Percentiles rank a stretch among this genome's conserved stretches.
phyloP scores from a whole-genome alignment of 2,888 invertebrate genomes.

The Mythimna lalbum region DNA sequence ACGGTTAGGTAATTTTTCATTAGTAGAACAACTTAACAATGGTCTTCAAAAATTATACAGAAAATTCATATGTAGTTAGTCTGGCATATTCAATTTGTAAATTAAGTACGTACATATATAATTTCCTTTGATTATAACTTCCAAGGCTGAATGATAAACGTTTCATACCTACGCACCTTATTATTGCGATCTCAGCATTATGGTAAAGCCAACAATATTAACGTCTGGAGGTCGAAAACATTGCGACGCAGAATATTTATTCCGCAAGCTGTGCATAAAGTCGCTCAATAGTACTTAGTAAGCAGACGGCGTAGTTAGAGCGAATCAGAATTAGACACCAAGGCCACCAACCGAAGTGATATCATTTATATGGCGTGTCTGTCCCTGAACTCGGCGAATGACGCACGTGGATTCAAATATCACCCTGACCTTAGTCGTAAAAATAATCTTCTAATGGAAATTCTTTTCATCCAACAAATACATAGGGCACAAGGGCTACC shows the following conservation, averaged over 20 bases:
- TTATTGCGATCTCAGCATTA: constrained; percentile 13
- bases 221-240: constrained; percentile 49
- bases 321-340: constrained; percentile 88
- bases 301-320: constrained; percentile 86
- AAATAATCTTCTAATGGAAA: constrained; percentile 79
- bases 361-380: constrained; percentile 87
- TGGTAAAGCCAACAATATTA: constrained; percentile 41
- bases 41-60: neutral
- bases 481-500: constrained; percentile 34
- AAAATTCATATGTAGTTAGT: constrained; percentile 12
- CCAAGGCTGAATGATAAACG: constrained; percentile 16
- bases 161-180: neutral
- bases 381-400: constrained; percentile 88
- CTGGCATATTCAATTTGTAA: constrained; percentile 11
- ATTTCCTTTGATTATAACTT: constrained; percentile 10
- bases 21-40: neutral
- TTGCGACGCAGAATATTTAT: constrained; percentile 63
- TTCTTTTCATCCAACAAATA: constrained; percentile 60
- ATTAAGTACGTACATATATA: neutral
- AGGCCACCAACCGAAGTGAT: constrained; percentile 85
- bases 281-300: constrained; percentile 77
- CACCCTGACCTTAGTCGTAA: constrained; percentile 85
- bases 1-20: neutral
- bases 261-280: constrained; percentile 59
- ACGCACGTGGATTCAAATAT: constrained; percentile 87